Percentiles rank a stretch among this genome's conserved stretches.
phyloP scores from a whole-genome alignment of 2,113 vertebrate genomes.

The Desmodus rotundus region DNA sequence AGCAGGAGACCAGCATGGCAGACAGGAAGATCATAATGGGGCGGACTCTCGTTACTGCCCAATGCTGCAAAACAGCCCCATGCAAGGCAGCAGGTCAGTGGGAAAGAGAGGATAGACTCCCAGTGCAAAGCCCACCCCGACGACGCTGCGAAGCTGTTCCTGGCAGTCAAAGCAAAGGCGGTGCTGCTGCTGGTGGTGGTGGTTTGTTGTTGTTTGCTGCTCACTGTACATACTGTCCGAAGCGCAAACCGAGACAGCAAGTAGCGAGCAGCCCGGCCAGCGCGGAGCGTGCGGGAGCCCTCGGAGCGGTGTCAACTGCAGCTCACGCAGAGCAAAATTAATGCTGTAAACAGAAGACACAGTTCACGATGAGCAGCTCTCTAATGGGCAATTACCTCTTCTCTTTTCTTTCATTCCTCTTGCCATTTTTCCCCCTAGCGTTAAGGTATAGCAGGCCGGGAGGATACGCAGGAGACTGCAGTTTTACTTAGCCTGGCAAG shows the following conservation, averaged over 20 bases:
- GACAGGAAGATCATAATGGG: not conserved
- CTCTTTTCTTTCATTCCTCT: constrained; percentile 49
- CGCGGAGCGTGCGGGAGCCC: constrained; percentile 48
- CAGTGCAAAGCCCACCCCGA: not conserved
- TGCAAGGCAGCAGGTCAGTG: constrained; percentile 47
- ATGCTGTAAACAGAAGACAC: constrained; percentile 55
- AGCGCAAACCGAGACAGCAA: constrained; percentile 63
- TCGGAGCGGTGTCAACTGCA: constrained; percentile 65
- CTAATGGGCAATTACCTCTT: constrained; percentile 76
- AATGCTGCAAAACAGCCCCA: not conserved
- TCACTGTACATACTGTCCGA: constrained; percentile 29
- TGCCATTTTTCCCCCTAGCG: not conserved
- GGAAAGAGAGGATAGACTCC: not conserved
- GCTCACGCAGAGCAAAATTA: constrained; percentile 77
- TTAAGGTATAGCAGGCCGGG: constrained; percentile 60
- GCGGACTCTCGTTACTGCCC: not conserved
- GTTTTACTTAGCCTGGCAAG: constrained; percentile 71
- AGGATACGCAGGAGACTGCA: constrained; percentile 67
- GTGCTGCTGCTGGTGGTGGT: no score
- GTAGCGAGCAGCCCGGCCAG: constrained; percentile 49
- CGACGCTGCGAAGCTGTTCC: not conserved
- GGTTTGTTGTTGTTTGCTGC: not conserved
- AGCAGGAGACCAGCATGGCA: not conserved
- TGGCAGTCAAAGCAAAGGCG: not conserved
- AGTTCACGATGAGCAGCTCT: constrained; percentile 75